These are phyloP conservation scores for Drosophila miranda DNA, from an alignment of 1,140 invertebrate species.

Conservation along the genomic window DNA sequence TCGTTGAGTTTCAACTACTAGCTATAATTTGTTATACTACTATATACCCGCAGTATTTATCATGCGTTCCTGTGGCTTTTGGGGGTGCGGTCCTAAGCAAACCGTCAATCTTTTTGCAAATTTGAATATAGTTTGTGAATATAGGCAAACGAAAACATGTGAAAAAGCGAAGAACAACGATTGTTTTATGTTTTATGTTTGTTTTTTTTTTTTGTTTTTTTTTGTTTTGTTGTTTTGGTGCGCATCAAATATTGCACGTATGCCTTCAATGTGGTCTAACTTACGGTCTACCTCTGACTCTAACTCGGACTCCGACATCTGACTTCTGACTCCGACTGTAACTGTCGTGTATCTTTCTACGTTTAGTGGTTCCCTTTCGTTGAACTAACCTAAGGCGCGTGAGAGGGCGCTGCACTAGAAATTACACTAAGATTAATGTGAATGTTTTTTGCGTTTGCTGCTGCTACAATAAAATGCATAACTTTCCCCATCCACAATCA, in stretches of 20 bases:
- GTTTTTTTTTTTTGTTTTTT: neutral
- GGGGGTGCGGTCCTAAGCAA: slow-evolving; percentile 53
- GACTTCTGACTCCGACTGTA: slow-evolving; percentile 13
- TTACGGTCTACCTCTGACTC: slow-evolving; percentile 51
- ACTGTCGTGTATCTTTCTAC: slow-evolving; percentile 6
- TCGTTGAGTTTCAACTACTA: slow-evolving; percentile 73
- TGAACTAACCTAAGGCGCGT: slow-evolving; percentile 52
- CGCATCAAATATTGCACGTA: slow-evolving; percentile 36
- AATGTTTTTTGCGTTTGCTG: slow-evolving; percentile 60
- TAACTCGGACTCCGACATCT: slow-evolving; percentile 17
- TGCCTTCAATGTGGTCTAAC: slow-evolving; percentile 41
- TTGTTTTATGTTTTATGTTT: slow-evolving; percentile 1
- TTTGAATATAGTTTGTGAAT: slow-evolving; percentile 21
- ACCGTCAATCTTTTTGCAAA: slow-evolving; percentile 14
- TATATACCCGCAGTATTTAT: slow-evolving; percentile 21
- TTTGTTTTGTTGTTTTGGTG: slow-evolving; percentile 16
- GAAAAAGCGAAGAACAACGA: slow-evolving; percentile 29
- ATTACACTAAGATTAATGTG: slow-evolving; percentile 75
- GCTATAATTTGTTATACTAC: slow-evolving; percentile 62
- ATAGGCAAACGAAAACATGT: slow-evolving; percentile 20
- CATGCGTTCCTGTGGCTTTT: slow-evolving; percentile 57
- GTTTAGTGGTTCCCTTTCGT: slow-evolving; percentile 40
- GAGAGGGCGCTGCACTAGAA: slow-evolving; percentile 58
- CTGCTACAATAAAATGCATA: slow-evolving; percentile 60
- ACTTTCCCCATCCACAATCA: slow-evolving; percentile 56